phyloP scores from a whole-genome alignment of 2,113 vertebrate species.

The Cyrtonyx montezumae region DNA sequence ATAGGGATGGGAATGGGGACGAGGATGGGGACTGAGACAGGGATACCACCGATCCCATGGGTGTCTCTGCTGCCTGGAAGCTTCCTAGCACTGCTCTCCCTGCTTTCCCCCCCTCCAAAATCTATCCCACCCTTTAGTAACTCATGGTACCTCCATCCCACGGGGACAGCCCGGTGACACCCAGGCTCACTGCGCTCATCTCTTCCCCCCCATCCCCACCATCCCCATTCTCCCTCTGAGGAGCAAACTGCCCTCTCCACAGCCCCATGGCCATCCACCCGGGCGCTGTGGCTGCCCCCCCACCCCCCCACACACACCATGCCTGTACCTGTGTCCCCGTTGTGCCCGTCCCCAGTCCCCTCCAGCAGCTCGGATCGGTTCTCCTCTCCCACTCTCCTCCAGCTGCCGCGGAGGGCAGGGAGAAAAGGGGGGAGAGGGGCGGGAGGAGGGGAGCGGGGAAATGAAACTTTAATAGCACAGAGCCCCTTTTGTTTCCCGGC shows the following conservation, averaged over 20 bases:
- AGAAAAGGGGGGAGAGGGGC: conserved; percentile 71
- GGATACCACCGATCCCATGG: rapidly evolving
- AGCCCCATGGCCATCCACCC: neutral
- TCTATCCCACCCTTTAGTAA: neutral
- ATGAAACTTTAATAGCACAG: conserved; percentile 86
- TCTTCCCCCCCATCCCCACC: neutral
- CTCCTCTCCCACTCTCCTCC: conserved; percentile 49
- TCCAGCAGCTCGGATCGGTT: neutral
- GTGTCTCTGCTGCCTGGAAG: neutral
- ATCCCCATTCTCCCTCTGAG: neutral
- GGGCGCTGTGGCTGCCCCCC: neutral
- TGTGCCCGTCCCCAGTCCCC: neutral
- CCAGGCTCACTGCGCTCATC: neutral
- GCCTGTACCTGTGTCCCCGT: neutral
- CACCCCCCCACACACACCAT: neutral
- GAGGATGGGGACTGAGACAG: no score
- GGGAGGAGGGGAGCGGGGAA: conserved; percentile 80
- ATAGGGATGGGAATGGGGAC: no score
- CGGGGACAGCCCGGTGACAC: neutral
- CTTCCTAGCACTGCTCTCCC: rapidly evolving
- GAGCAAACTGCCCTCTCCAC: neutral
- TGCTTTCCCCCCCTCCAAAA: rapidly evolving
- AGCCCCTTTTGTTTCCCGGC: conserved; percentile 85
- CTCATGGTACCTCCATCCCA: neutral
- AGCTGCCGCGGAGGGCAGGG: conserved; percentile 74